phyloP scores from a whole-genome alignment of 1,140 invertebrate species.

The Camponotus pennsylvanicus region DNA sequence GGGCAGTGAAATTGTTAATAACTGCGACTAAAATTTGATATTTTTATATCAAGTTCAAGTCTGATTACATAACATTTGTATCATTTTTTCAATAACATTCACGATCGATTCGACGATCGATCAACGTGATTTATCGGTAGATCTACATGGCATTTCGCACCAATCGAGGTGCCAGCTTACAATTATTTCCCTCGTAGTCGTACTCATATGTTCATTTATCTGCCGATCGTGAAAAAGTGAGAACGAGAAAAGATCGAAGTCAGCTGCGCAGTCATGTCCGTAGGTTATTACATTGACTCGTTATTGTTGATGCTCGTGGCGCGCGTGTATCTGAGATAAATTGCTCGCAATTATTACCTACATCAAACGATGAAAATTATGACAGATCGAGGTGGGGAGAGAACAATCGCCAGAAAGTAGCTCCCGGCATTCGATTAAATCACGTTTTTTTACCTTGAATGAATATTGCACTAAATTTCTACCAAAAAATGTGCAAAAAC shows the following conservation, averaged over 20 bases:
- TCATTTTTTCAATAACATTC: slow-evolving; percentile 35
- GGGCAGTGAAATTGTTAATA: background rate
- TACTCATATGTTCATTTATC: slow-evolving; percentile 55
- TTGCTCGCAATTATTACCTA: slow-evolving; percentile 75
- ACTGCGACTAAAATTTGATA: background rate
- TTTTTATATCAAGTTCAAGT: slow-evolving; percentile 14
- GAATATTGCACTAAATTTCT: slow-evolving; percentile 13
- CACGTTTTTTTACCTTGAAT: slow-evolving; percentile 40
- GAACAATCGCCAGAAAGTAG: slow-evolving; percentile 69
- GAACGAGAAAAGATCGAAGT: slow-evolving; percentile 55
- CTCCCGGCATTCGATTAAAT: slow-evolving; percentile 74
- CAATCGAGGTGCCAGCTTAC: slow-evolving; percentile 76
- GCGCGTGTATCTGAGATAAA: slow-evolving; percentile 70
- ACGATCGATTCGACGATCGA: slow-evolving; percentile 69
- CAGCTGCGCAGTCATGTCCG: slow-evolving; percentile 48
- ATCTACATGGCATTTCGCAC: slow-evolving; percentile 53
- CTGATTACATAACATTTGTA: slow-evolving; percentile 31
- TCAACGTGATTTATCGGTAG: slow-evolving; percentile 53
- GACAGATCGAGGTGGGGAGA: slow-evolving; percentile 74
- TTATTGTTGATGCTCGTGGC: slow-evolving; percentile 62
- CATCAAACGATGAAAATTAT: slow-evolving; percentile 78
- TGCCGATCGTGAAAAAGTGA: slow-evolving; percentile 53
- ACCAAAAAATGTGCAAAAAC: background rate
- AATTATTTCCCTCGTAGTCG: slow-evolving; percentile 74
- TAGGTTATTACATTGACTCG: slow-evolving; percentile 77